Conservation (phyloP, 2,797 vertebrate genomes). For the Urocyon cinereoargenteus region DNA sequence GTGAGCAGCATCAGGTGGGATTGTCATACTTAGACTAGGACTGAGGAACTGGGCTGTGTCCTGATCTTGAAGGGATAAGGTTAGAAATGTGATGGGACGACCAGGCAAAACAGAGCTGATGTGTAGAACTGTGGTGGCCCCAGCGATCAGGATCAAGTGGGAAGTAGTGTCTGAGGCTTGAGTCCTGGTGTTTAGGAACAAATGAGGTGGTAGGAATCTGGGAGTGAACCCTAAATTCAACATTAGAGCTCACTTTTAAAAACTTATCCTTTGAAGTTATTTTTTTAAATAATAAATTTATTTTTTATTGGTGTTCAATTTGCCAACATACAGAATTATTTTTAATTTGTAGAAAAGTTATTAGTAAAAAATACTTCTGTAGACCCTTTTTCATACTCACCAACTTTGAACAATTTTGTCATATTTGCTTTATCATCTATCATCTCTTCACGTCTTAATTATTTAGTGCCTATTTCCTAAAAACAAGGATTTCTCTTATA, state of each 20-base stretch:
- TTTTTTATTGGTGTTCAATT: too few species aligned
- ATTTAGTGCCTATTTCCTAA: not conserved
- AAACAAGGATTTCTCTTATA: not conserved
- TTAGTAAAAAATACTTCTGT: not conserved
- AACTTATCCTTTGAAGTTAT: not conserved
- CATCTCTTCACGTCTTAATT: not conserved
- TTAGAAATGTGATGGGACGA: not conserved
- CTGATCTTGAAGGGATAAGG: not conserved
- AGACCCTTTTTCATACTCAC: not conserved
- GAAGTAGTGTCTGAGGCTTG: not conserved
- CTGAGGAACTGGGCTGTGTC: not conserved
- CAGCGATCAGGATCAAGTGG: not conserved
- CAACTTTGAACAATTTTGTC: not conserved
- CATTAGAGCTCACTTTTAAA: not conserved
- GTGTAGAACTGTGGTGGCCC: not conserved
- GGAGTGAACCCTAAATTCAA: not conserved
- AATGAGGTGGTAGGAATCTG: not conserved
- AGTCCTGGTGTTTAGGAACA: not conserved
- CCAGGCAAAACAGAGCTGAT: not conserved
- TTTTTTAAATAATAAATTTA: too few species aligned
- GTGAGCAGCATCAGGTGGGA: not conserved
- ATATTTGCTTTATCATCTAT: not conserved
- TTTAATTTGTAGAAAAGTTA: not conserved
- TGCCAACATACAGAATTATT: too few species aligned
- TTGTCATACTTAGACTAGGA: not conserved